Evolutionary conservation across 2,797 vertebrate species (phyloP).

Genomic region (Enteromius fasciolatus): DNA sequence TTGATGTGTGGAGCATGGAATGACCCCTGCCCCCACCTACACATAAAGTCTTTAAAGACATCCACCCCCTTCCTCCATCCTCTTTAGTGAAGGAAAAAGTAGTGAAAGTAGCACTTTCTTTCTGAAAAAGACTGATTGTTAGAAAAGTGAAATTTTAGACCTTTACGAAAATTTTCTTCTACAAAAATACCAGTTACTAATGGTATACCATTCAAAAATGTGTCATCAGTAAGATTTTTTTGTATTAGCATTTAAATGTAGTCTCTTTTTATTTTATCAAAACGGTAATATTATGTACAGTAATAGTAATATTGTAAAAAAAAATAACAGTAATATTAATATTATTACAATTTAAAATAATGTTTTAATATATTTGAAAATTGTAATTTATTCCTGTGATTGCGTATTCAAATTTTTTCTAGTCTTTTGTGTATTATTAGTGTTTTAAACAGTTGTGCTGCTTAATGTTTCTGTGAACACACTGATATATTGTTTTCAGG

Average conservation of each 20-base stretch:
- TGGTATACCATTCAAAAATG: neutral
- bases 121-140: neutral
- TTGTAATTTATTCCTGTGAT: neutral
- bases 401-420: neutral
- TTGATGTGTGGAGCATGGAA: constrained; percentile 46
- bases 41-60: constrained; percentile 41
- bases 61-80: constrained; percentile 26
- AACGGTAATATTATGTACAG: neutral
- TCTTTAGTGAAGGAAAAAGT: constrained; percentile 30
- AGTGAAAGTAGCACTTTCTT: constrained; percentile 57
- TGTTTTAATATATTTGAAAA: neutral
- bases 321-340: neutral
- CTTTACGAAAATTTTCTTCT: neutral
- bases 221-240: neutral
- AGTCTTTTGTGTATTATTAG: neutral
- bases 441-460: neutral
- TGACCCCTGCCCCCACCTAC: constrained; percentile 51
- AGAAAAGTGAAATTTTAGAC: neutral
- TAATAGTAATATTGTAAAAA: neutral
- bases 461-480: neutral
- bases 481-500: neutral
- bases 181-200: neutral
- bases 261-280: neutral
- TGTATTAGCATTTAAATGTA: neutral
- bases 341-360: neutral